phyloP scores from a whole-genome alignment of 2,113 vertebrate genomes.

The Sitta europaea region DNA sequence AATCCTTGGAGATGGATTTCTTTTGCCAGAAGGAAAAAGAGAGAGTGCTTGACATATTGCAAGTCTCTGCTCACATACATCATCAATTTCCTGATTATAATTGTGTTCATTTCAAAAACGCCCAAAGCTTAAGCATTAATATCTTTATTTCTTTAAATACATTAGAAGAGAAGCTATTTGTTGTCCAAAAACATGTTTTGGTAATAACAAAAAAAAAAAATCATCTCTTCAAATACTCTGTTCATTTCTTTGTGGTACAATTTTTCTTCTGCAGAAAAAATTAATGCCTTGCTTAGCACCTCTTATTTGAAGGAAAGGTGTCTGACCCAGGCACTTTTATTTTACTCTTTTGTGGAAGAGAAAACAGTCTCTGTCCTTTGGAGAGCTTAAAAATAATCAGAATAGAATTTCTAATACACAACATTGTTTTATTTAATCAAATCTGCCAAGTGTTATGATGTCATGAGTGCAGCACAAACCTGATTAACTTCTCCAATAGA shows the following conservation, averaged over 20 bases:
- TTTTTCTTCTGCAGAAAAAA: background rate
- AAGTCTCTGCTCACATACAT: background rate
- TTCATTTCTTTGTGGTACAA: background rate
- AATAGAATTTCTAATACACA: background rate
- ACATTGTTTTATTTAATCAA: conserved; percentile 1
- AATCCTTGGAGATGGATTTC: conserved; percentile 37
- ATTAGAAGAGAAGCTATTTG: background rate
- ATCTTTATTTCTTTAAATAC: conserved; percentile 34
- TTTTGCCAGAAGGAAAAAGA: conserved; percentile 14
- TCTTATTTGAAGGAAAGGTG: background rate
- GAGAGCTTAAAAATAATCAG: background rate
- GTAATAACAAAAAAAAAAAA: background rate
- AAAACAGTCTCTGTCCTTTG: background rate
- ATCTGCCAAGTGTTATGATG: conserved; percentile 5
- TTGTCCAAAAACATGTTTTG: background rate
- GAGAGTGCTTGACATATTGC: background rate
- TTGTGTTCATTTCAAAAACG: conserved; percentile 18
- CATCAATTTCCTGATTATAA: conserved; percentile 39
- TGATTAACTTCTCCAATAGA: background rate
- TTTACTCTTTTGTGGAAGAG: background rate
- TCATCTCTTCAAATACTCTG: background rate
- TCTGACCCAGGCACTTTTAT: background rate
- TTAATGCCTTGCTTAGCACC: background rate
- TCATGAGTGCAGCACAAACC: background rate
- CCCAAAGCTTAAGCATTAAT: conserved; percentile 36